Evolutionary conservation across 1,140 invertebrate species (phyloP), one percentile per base, ranked within the genome.

Genomic region (Saccostrea cuccullata): DNA sequence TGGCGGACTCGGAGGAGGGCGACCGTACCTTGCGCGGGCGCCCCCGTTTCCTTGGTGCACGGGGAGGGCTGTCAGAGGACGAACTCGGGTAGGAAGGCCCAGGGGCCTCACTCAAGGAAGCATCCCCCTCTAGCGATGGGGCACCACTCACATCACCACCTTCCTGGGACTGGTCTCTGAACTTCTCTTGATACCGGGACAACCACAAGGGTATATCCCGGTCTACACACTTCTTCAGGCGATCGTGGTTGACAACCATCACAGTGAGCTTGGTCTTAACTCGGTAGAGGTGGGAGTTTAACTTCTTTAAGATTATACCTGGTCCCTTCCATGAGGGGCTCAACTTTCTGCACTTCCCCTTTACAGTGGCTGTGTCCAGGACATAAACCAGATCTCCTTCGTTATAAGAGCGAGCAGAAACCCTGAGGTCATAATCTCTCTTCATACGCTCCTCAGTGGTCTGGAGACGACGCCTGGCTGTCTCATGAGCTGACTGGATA

Each of bases 311-410:
- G n/a, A 86, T 77, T 0, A 86, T 55, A 9, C 85, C 67, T 0
- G 85, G 64, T 15, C 85, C 85, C n/a, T 77, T 86, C 67, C 85
- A 86, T 0, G 64, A 70, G 0, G 23, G 70, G 4, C 36, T 26
- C 3, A 77, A 15, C 23, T 86, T 86, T 17, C 55, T 30, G n/a
- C 85, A 82, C 9, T 56, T 86, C 9, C 64, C 85, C 40, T 86
- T 86, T 0, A 77, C 40, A 2, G 70, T 70, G 1, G 85, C 85
- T 0, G 85, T 86, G 64, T 86, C 85, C 1, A 86, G 23, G 26
- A 56, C 64, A 77, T 86, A 77, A 20, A 86, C 85, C 0, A 56
- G 11, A n/a, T 86, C 67, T n/a, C 85, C 85, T 23, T 55, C 85
- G n/a, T 60, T 17, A 23, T 73, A 86, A 12, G 64, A 12, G 13